Evolutionary conservation across 2,113 vertebrate species (phyloP).

Genomic region (Tragulus kanchil): DNA sequence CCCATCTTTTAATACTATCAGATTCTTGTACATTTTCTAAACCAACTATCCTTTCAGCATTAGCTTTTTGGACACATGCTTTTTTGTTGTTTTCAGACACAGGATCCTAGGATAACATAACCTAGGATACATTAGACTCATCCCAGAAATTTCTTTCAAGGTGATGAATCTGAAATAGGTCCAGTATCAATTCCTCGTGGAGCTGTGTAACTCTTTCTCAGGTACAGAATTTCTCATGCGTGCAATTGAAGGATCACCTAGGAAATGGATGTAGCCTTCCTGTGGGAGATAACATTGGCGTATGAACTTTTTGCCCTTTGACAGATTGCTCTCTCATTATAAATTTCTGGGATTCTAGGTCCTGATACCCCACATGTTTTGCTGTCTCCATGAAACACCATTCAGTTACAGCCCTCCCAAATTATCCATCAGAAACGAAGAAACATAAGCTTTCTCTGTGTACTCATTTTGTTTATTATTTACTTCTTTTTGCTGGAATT

Average conservation of each 20-base stretch:
- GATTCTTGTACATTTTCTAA: neutral
- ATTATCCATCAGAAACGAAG: neutral
- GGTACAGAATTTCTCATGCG: neutral
- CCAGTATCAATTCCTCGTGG: neutral
- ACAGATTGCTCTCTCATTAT: constrained; percentile 18
- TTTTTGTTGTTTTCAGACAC: neutral
- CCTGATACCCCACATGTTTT: neutral
- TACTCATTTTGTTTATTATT: neutral
- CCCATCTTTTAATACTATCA: neutral
- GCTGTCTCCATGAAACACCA: neutral
- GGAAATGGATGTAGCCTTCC: neutral
- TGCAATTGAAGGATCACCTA: neutral
- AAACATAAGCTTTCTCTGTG: neutral
- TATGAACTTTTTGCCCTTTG: neutral
- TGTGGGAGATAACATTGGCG: neutral
- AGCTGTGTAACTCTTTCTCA: neutral
- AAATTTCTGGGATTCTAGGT: constrained; percentile 5
- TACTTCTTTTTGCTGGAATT: neutral
- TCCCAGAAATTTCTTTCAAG: neutral
- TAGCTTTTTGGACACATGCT: neutral
- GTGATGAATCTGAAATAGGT: constrained; percentile 6
- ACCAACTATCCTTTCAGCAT: neutral
- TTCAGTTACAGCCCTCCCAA: neutral
- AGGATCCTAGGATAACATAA: too few relatives aligned
- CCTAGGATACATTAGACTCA: neutral